Conservation (phyloP, 2,888 invertebrate species). For the Azorinus chamasolen region DNA sequence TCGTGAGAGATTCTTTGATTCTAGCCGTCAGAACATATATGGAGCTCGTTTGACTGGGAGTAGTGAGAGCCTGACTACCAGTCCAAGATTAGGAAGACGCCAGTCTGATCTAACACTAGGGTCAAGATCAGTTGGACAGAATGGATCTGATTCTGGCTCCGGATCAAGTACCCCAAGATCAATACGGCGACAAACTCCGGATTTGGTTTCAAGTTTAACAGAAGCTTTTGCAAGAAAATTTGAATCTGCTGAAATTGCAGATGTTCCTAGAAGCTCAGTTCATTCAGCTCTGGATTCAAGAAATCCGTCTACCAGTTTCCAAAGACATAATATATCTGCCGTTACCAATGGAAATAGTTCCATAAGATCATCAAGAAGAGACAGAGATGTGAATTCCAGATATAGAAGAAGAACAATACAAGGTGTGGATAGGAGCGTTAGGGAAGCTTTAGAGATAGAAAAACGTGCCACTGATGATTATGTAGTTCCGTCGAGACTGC, state of each 20-base stretch:
- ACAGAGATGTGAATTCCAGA: conserved; percentile 28
- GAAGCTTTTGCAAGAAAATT: conserved; percentile 26
- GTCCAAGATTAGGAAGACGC: conserved; percentile 20
- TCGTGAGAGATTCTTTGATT: conserved; percentile 49
- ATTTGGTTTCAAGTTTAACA: conserved; percentile 17
- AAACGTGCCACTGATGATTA: conserved; percentile 5
- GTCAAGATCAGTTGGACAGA: conserved; percentile 4
- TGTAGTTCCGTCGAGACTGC: background rate
- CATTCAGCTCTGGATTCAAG: conserved; percentile 30
- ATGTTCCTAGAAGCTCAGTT: conserved; percentile 32
- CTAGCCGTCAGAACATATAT: conserved; percentile 43
- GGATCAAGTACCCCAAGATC: conserved; percentile 38
- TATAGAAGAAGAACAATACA: conserved; percentile 53
- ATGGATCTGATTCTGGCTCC: conserved; percentile 40
- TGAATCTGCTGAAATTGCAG: conserved; percentile 24
- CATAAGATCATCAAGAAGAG: conserved; percentile 19
- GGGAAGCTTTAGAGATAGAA: conserved; percentile 45
- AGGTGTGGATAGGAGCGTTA: conserved; percentile 47
- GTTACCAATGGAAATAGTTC: conserved; percentile 3
- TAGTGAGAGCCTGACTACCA: conserved; percentile 37
- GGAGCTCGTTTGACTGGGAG: conserved; percentile 27
- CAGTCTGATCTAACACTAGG: conserved; percentile 31
- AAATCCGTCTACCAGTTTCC: conserved; percentile 26
- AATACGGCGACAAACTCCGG: conserved; percentile 2
- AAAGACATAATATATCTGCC: background rate